Evolutionary conservation across 2,888 invertebrate genomes (phyloP).

Genomic region (Acleris sparsana): DNA sequence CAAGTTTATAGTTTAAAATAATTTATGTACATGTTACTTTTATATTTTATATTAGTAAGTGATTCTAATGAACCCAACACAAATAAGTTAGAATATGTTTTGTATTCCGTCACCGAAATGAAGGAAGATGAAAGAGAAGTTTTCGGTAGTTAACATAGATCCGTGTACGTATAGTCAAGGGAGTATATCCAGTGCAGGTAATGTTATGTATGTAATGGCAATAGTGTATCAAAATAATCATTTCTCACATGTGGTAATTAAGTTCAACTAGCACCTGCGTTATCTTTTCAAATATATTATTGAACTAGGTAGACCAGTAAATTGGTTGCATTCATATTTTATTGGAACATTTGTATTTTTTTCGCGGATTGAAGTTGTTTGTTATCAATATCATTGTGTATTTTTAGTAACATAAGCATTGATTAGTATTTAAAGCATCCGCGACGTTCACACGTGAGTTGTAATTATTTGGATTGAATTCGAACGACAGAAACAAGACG

Average conservation of each 20-base stretch:
- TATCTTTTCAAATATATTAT: too few relatives aligned
- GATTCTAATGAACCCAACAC: conserved; percentile 11
- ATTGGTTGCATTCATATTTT: background rate
- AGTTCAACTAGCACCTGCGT: background rate
- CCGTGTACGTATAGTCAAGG: background rate
- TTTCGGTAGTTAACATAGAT: background rate
- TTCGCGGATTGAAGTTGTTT: background rate
- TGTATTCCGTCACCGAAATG: conserved; percentile 35
- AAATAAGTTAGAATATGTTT: background rate
- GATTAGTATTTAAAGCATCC: conserved; percentile 6
- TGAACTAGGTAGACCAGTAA: too few relatives aligned
- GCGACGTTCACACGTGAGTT: conserved; percentile 24
- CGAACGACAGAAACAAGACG: conserved; percentile 43
- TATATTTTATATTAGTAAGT: background rate
- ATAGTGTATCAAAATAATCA: conserved; percentile 25
- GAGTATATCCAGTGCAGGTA: background rate
- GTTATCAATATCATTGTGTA: background rate
- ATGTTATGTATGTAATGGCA: background rate
- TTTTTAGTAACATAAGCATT: conserved; percentile 6
- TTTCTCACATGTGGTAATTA: conserved; percentile 26
- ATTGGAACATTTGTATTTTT: background rate
- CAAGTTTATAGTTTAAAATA: background rate
- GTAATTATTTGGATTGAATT: conserved; percentile 25
- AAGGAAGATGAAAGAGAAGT: background rate
- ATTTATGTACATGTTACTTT: background rate